These are phyloP conservation scores for Brachypalpus laphriformis DNA, from an alignment of 2,888 invertebrate species.

Conservation along the genomic window DNA sequence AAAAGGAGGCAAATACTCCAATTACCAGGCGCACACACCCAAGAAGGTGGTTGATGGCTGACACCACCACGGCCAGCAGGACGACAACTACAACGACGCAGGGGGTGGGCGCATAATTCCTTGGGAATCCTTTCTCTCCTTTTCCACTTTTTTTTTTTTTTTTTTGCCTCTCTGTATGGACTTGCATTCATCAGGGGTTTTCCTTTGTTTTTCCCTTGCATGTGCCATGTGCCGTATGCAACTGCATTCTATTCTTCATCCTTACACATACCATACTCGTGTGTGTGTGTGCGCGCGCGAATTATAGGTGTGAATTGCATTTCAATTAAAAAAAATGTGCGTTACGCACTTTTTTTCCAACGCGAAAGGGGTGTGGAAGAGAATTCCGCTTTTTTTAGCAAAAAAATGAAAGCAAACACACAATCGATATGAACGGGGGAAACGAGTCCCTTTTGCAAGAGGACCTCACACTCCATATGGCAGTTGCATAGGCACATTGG, in stretches of 20 bases:
- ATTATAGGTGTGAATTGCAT: constrained; percentile 69
- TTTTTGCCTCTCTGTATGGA: background rate
- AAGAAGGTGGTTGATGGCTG: background rate
- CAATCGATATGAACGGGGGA: constrained; percentile 5
- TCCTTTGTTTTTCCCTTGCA: constrained; percentile 31
- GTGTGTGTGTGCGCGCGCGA: constrained; percentile 28
- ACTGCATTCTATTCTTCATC: constrained; percentile 51
- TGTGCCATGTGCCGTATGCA: constrained; percentile 34
- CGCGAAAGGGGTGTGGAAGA: constrained; percentile 8
- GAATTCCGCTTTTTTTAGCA: background rate
- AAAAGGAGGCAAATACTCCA: constrained; percentile 57
- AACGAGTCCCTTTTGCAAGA: constrained; percentile 2
- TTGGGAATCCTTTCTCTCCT: constrained; percentile 9
- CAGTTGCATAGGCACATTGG: background rate
- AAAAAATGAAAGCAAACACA: background rate
- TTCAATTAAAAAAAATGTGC: constrained; percentile 64
- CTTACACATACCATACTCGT: constrained; percentile 7
- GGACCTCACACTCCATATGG: constrained; percentile 2
- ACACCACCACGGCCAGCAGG: background rate
- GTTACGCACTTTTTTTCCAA: constrained; percentile 59
- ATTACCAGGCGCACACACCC: constrained; percentile 45
- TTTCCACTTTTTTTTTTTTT: background rate
- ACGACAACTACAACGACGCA: background rate
- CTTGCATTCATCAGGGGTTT: constrained; percentile 32
- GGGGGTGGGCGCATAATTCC: constrained; percentile 13